Conservation (phyloP, 1,140 invertebrate species). For the Leptinotarsa undecemlineata region DNA sequence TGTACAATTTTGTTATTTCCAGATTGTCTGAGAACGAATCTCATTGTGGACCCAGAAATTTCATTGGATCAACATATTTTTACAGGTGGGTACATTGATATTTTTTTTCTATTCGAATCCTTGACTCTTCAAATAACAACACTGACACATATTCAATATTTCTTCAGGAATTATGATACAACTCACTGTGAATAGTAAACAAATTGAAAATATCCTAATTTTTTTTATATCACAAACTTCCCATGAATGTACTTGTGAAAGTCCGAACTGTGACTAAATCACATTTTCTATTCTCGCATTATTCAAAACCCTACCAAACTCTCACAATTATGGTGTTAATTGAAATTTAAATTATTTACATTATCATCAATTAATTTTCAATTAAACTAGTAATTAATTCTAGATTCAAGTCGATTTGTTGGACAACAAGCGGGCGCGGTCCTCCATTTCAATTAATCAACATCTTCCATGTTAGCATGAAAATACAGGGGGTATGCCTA, state of each 20-base stretch:
- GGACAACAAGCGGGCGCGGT: slow-evolving; percentile 18
- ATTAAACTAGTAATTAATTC: slow-evolving; percentile 21
- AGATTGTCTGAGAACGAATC: too few relatives aligned
- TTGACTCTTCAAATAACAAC: too few relatives aligned
- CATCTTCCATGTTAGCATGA: slow-evolving; percentile 31
- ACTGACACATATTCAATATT: too few relatives aligned
- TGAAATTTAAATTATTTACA: slow-evolving; percentile 20
- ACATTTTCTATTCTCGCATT: not conserved
- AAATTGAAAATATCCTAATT: not conserved
- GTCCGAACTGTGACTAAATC: too few relatives aligned
- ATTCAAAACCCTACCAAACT: not conserved
- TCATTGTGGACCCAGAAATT: too few relatives aligned
- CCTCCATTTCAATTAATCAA: slow-evolving; percentile 38
- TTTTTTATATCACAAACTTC: not conserved
- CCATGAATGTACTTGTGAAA: too few relatives aligned
- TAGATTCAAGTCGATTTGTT: slow-evolving; percentile 20
- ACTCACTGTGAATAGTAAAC: not conserved
- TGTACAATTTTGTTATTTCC: too few relatives aligned
- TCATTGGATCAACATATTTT: too few relatives aligned
- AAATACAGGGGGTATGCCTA: not conserved
- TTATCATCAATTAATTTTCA: slow-evolving; percentile 21
- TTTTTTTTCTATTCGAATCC: too few relatives aligned
- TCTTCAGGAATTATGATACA: too few relatives aligned
- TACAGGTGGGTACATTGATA: too few relatives aligned
- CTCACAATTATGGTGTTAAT: slow-evolving; percentile 9